Evolutionary conservation across 2,797 vertebrate species (phyloP).

Genomic region (Poecilia picta): DNA sequence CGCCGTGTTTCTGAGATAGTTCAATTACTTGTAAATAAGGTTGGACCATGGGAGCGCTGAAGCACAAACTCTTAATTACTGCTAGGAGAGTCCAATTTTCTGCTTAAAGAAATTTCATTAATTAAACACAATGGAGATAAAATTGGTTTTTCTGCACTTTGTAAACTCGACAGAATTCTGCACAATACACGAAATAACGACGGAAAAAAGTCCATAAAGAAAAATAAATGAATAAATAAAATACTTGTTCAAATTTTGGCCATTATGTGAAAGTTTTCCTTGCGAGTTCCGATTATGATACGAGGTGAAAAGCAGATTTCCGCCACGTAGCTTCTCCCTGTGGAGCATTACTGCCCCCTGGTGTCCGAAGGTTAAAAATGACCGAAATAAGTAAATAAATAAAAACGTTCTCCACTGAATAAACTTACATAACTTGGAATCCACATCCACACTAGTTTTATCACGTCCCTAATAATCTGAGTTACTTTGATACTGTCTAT

Average conservation of each 20-base stretch:
- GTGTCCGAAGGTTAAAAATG: conserved; percentile 31
- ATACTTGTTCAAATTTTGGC: conserved; percentile 4
- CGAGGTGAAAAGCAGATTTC: background rate
- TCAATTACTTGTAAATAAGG: conserved; percentile 33
- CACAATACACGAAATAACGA: background rate
- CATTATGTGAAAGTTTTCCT: background rate
- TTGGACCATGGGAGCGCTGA: conserved; percentile 13
- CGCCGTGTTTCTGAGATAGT: conserved; percentile 13
- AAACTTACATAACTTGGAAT: background rate
- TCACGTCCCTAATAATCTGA: too few species aligned
- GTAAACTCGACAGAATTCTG: conserved; percentile 26
- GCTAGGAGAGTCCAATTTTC: conserved; percentile 48
- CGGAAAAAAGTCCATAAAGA: background rate
- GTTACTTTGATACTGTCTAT: background rate
- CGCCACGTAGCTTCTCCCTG: background rate
- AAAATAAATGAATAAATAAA: background rate
- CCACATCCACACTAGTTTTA: background rate
- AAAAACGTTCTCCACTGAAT: too few species aligned
- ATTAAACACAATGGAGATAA: conserved; percentile 38
- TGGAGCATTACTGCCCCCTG: conserved; percentile 68
- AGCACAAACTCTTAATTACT: conserved; percentile 44
- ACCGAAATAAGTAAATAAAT: too few species aligned
- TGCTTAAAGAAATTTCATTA: conserved; percentile 40
- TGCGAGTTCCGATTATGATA: background rate
- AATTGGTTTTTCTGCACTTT: conserved; percentile 44